Conservation (phyloP, 1,140 invertebrate genomes). For the Zaprionus kolodkinae region DNA sequence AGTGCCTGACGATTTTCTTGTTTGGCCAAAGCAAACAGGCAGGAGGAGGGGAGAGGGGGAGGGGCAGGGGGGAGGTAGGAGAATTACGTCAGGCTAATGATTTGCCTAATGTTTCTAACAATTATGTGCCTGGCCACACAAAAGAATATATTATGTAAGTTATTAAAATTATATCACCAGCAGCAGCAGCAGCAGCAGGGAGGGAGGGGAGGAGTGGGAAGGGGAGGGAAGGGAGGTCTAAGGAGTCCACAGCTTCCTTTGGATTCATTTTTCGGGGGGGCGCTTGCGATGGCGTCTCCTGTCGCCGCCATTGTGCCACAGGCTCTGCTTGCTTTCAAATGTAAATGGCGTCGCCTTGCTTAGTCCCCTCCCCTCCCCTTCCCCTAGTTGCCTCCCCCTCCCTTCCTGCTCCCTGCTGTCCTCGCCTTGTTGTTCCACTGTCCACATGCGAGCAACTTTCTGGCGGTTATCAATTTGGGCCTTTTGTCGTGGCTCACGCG, state of each 20-base stretch:
- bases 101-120: constrained; percentile 82
- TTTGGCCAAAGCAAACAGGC: constrained; percentile 59
- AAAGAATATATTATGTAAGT: constrained; percentile 82
- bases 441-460: constrained; percentile 61
- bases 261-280: constrained; percentile 23
- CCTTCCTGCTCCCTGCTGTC: background rate
- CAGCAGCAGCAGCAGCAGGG: constrained; percentile 22
- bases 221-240: background rate
- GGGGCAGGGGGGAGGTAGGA: background rate
- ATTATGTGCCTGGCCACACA: constrained; percentile 77
- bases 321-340: constrained; percentile 70
- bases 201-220: constrained; percentile 22
- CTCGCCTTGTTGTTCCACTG: constrained; percentile 40
- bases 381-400: too few species aligned
- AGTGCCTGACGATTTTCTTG: constrained; percentile 27
- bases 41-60: constrained; percentile 53
- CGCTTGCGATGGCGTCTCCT: constrained; percentile 11
- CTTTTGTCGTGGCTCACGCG: constrained; percentile 48
- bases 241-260: constrained; percentile 16
- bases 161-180: constrained; percentile 82
- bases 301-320: constrained; percentile 44
- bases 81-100: constrained; percentile 80
- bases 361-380: background rate
- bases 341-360: constrained; percentile 72
- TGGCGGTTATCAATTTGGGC: constrained; percentile 78